Evolutionary conservation across 1,140 invertebrate species (phyloP).

Genomic region (Amphibalanus amphitrite): DNA sequence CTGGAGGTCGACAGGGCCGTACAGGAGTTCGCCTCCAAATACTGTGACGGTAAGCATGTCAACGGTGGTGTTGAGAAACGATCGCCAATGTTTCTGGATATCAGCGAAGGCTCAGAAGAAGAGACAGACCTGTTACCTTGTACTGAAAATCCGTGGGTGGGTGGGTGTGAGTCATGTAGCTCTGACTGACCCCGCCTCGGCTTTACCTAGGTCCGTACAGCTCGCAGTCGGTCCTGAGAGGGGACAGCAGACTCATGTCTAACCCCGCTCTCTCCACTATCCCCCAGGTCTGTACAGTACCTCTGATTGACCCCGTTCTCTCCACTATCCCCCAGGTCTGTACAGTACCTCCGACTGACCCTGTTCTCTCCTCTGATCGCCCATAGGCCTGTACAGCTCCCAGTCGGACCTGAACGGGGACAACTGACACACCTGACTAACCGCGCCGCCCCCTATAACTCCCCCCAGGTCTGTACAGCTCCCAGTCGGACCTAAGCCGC

Average conservation of each 20-base stretch:
- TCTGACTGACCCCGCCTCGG: not conserved
- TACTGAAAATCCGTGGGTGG: no score
- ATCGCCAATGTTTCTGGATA: no score
- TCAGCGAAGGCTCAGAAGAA: no score
- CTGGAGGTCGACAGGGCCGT: conserved; percentile 73
- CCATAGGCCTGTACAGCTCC: no score
- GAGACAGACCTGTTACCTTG: no score
- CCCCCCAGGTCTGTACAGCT: conserved; percentile 3
- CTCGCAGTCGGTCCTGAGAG: not conserved
- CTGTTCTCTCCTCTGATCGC: no score
- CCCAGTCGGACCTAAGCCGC: not conserved
- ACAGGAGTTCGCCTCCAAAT: conserved; percentile 76
- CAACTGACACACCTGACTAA: conserved; percentile 4
- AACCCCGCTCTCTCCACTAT: not conserved
- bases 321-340: not conserved
- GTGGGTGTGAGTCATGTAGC: no score
- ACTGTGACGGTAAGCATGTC: conserved; percentile 51
- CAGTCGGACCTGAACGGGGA: conserved; percentile 36
- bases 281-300: no score
- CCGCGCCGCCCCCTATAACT: no score
- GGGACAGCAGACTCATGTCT: not conserved
- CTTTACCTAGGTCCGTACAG: not conserved
- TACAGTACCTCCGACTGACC: not conserved
- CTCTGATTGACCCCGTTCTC: no score
- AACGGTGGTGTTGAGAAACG: no score